A percentile compares a stretch with the other conserved stretches of the same genome.
phyloP scores from a whole-genome alignment of 2,113 vertebrate species.

The Neomonachus schauinslandi region DNA sequence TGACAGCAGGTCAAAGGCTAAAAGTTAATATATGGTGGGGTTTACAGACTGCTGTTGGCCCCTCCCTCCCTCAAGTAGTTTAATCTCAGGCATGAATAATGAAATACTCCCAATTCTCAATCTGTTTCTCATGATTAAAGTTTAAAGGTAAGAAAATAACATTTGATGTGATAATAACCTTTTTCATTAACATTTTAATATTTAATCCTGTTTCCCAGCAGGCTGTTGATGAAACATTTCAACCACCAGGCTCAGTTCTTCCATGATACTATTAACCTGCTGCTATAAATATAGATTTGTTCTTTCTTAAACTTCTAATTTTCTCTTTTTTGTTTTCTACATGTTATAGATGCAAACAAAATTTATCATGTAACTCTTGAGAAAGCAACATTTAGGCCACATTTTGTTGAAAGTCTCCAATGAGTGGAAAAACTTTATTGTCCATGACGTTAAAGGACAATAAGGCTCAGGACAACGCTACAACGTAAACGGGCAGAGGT shows the following conservation, averaged over 20 bases:
- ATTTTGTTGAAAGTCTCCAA: neutral
- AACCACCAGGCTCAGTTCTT: neutral
- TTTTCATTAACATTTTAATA: neutral
- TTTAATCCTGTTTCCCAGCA: neutral
- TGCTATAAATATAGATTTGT: neutral
- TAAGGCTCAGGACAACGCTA: neutral
- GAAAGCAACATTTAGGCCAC: neutral
- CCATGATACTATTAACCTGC: neutral
- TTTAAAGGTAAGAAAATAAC: constrained; percentile 51
- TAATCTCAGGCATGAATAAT: neutral
- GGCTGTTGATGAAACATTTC: neutral
- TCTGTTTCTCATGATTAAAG: constrained; percentile 37
- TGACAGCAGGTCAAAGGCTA: neutral
- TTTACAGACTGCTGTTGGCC: neutral
- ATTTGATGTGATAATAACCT: neutral
- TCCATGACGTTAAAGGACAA: neutral
- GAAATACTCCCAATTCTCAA: constrained; percentile 5
- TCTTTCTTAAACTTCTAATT: neutral
- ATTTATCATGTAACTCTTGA: neutral
- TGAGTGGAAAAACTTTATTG: neutral
- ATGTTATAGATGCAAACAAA: constrained; percentile 2
- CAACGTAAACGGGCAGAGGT: neutral
- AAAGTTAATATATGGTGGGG: neutral
- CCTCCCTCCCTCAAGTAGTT: neutral
- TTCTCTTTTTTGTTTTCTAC: neutral